Base-by-base conservation (phyloP, 2,797 vertebrate species). In the Cyprinella venusta region DNA sequence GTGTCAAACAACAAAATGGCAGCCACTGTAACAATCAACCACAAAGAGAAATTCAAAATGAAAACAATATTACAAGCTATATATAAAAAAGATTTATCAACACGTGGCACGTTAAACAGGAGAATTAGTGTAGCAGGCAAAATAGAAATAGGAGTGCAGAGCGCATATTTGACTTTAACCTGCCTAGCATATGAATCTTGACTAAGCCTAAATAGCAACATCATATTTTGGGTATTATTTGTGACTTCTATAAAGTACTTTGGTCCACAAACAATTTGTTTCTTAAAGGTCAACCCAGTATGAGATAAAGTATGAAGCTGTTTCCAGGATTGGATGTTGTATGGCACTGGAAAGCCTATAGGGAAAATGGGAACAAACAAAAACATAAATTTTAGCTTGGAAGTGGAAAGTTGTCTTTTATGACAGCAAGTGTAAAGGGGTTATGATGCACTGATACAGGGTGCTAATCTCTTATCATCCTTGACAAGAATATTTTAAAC, bases 231-330 rank as follows among this genome's bases (percentile, higher is more conserved):
- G n/a, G n/a, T n/a, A n/a, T n/a, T n/a, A n/a, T n/a, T n/a, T n/a
- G n/a, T n/a, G n/a, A n/a, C n/a, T n/a, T n/a, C n/a, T n/a, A 67
- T 50, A 67, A 77, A 48, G 40, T 64, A 40, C 76, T 45, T 64
- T 64, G 8, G 40, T 78, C n/a, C 76, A n/a, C 59, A 78, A 67
- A 67, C 30, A 50, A 16, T 79, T 52, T 38, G 63, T 16, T 67
- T 38, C 76, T 67, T 13, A 52, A 79, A 79, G 63, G 76, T 65
- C 63, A n/a, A n/a, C n/a, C n/a, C n/a, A n/a, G n/a, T n/a, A n/a
- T n/a, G n/a, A n/a, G n/a, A n/a, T n/a, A n/a, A n/a, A n/a, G n/a
- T n/a, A n/a, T n/a, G n/a, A n/a, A n/a, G n/a, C n/a, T n/a, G n/a
- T n/a, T n/a, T n/a, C n/a, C n/a, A n/a, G n/a, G n/a, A n/a, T n/a